These are phyloP conservation scores for Notamacropus eugenii DNA, from an alignment of 2,797 vertebrate species.

Conservation along the genomic window DNA sequence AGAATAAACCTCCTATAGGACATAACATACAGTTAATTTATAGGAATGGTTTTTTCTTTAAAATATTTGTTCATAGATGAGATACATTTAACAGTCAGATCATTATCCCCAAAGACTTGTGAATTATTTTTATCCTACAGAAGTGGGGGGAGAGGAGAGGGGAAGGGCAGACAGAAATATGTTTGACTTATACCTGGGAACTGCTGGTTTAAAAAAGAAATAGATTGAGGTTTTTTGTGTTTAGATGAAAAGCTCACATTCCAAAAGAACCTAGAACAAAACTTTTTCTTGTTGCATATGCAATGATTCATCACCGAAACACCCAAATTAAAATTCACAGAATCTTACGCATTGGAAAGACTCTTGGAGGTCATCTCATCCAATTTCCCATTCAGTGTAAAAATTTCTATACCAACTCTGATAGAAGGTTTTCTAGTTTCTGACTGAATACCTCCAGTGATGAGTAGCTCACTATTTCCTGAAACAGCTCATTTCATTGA, in stretches of 20 bases:
- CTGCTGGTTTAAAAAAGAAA: background rate
- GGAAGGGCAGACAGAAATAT: background rate
- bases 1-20: conserved; percentile 11
- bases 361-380: background rate
- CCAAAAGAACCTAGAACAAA: conserved; percentile 29
- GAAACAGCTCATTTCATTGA: background rate
- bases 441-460: background rate
- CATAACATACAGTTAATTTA: conserved; percentile 16
- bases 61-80: background rate
- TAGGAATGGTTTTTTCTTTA: conserved; percentile 14
- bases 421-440: background rate
- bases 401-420: background rate
- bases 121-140: background rate
- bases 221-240: background rate
- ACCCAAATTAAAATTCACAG: conserved; percentile 20
- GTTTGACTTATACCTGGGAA: conserved; percentile 9
- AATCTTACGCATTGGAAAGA: background rate
- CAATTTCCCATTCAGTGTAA: background rate
- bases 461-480: background rate
- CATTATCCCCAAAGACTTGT: conserved; percentile 8
- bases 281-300: background rate
- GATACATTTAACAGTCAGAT: background rate
- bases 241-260: background rate
- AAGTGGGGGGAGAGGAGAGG: background rate
- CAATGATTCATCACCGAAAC: background rate